Conservation (phyloP, 2,888 invertebrate species). For the Thereva nobilitata region DNA sequence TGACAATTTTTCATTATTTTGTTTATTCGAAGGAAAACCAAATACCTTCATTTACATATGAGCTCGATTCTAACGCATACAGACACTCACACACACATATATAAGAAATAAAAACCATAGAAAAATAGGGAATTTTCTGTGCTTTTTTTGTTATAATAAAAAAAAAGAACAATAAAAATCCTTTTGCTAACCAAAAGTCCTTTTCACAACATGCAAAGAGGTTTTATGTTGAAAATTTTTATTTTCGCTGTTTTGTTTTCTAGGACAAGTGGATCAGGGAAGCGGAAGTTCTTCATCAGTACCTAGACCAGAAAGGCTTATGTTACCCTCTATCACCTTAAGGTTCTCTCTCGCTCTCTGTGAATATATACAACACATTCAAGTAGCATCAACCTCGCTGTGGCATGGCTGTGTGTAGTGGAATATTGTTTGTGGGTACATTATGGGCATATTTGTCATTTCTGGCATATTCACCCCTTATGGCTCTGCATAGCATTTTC, state of each 20-base stretch:
- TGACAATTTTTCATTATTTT: constrained; percentile 29
- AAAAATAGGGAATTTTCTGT: background rate
- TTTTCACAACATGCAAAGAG: constrained; percentile 13
- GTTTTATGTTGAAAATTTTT: constrained; percentile 15
- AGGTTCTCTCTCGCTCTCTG: background rate
- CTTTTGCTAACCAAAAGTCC: constrained; percentile 20
- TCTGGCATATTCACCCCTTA: constrained; percentile 10
- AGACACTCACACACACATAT: background rate
- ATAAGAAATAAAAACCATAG: background rate
- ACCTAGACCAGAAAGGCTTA: constrained; percentile 5
- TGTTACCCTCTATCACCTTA: background rate
- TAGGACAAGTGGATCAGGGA: constrained; percentile 25
- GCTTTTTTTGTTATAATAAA: background rate
- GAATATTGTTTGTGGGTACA: constrained; percentile 24
- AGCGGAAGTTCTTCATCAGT: constrained; percentile 30
- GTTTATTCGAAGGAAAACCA: constrained; percentile 1
- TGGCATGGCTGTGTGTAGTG: background rate
- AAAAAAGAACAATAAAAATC: constrained; percentile 10
- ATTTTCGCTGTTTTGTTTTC: constrained; percentile 14
- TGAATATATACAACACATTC: background rate
- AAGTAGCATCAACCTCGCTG: background rate
- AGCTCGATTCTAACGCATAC: background rate
- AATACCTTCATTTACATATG: constrained; percentile 17
- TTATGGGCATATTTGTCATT: constrained; percentile 30
- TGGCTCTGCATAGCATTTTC: background rate